Conservation (phyloP, 2,888 invertebrate species). For the Litoditis marina region DNA sequence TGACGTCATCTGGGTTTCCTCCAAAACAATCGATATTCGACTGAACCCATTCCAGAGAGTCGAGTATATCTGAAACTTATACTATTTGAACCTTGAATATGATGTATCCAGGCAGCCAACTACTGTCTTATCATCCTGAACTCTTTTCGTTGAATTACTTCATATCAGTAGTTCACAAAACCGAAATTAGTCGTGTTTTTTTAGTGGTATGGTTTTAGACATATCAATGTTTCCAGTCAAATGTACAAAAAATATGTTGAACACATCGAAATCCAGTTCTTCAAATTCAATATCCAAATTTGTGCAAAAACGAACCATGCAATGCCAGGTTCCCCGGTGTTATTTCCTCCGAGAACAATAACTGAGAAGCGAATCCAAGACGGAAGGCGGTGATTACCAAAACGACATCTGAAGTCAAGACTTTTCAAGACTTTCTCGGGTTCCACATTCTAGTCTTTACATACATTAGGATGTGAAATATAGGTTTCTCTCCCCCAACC, state of each 20-base stretch:
- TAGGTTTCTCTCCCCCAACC: too few relatives aligned
- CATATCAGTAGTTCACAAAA: not conserved
- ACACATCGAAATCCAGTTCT: too few relatives aligned
- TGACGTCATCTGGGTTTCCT: slow-evolving; percentile 20
- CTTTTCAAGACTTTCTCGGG: too few relatives aligned
- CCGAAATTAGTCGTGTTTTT: not conserved
- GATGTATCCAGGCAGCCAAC: too few relatives aligned
- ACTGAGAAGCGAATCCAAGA: slow-evolving; percentile 38
- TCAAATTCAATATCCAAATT: not conserved
- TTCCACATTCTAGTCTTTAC: too few relatives aligned
- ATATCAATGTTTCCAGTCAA: too few relatives aligned
- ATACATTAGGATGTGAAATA: too few relatives aligned
- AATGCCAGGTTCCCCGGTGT: slow-evolving; percentile 46
- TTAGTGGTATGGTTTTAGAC: too few relatives aligned
- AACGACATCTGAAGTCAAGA: slow-evolving; percentile 34
- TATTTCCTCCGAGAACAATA: slow-evolving; percentile 32
- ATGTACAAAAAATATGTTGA: too few relatives aligned
- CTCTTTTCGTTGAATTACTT: too few relatives aligned
- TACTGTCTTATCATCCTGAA: too few relatives aligned
- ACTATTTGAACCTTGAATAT: not conserved
- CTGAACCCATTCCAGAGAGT: slow-evolving; percentile 23
- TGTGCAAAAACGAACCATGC: slow-evolving; percentile 22
- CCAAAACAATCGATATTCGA: slow-evolving; percentile 28
- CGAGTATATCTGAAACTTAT: slow-evolving; percentile 23
- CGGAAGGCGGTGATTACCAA: slow-evolving; percentile 47